Conservation (phyloP, 2,888 invertebrate genomes). For the Amblyjoppa proteus region DNA sequence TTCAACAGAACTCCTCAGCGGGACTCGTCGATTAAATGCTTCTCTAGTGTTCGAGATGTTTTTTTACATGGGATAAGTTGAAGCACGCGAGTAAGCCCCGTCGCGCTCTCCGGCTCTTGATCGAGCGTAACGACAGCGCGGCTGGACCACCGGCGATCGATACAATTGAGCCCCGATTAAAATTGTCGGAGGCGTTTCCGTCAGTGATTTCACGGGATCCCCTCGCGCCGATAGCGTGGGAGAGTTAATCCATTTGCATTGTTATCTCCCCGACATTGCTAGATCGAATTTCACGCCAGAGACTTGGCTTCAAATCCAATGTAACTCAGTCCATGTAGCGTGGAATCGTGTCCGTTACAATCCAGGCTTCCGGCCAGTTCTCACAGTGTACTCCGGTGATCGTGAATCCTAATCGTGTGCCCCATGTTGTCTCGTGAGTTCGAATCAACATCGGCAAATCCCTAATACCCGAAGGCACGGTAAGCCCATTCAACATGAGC, state of each 20-base stretch:
- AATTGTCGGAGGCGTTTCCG: slow-evolving; percentile 76
- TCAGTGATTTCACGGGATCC: slow-evolving; percentile 77
- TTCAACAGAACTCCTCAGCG: background rate
- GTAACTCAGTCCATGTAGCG: background rate
- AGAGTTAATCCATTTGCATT: slow-evolving; percentile 71
- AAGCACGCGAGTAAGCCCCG: slow-evolving; percentile 31
- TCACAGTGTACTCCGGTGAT: background rate
- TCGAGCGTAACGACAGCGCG: slow-evolving; percentile 74
- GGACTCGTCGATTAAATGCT: slow-evolving; percentile 57
- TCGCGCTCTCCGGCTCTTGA: slow-evolving; percentile 32
- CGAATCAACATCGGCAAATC: slow-evolving; percentile 13
- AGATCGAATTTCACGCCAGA: slow-evolving; percentile 25
- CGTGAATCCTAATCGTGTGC: background rate
- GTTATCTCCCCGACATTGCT: slow-evolving; percentile 32
- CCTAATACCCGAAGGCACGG: background rate
- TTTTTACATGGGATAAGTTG: background rate
- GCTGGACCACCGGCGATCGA: slow-evolving; percentile 77
- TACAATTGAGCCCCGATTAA: slow-evolving; percentile 71
- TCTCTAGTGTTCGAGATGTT: slow-evolving; percentile 37
- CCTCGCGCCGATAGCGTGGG: slow-evolving; percentile 77
- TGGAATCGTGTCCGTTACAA: slow-evolving; percentile 11
- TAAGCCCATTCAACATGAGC: background rate
- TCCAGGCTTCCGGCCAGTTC: slow-evolving; percentile 12
- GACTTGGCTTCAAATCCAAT: background rate
- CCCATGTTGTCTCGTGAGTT: background rate